Conservation (phyloP, 2,888 invertebrate species). For the Imbricaverruca yamaguchii region DNA sequence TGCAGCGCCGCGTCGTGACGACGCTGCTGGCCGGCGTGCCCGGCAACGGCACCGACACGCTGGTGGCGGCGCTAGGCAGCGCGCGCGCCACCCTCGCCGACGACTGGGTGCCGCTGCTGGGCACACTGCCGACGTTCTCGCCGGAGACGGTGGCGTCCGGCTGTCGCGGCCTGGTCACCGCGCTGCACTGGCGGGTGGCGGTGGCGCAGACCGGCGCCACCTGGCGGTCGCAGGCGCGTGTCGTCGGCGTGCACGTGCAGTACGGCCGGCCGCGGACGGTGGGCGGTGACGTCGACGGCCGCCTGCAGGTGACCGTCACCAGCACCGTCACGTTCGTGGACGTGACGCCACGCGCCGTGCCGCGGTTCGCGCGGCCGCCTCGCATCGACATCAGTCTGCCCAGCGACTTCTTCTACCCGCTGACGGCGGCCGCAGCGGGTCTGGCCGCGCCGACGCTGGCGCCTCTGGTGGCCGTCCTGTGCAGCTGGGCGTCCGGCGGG, state of each 20-base stretch:
- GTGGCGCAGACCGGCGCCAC: not conserved
- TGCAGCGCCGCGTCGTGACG: not conserved
- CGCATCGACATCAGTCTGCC: slow-evolving; percentile 59
- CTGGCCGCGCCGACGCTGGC: not conserved
- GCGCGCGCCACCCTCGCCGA: not conserved
- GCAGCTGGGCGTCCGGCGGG: too few species aligned
- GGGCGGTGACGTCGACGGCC: not conserved
- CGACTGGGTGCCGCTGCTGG: slow-evolving; percentile 14
- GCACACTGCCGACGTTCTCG: not conserved
- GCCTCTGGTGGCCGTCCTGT: not conserved
- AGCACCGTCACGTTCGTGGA: slow-evolving; percentile 47
- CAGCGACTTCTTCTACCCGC: slow-evolving; percentile 66
- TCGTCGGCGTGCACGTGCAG: not conserved
- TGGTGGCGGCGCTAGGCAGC: not conserved
- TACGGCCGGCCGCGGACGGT: not conserved
- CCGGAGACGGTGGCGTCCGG: not conserved
- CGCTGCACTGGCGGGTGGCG: not conserved
- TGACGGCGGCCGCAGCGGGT: slow-evolving; percentile 35
- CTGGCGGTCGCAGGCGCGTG: not conserved
- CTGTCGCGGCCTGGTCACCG: slow-evolving; percentile 4
- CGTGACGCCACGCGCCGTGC: slow-evolving; percentile 46
- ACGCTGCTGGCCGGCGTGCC: slow-evolving; percentile 20
- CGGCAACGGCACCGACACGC: not conserved
- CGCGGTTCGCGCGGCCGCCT: slow-evolving; percentile 53
- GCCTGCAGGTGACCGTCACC: slow-evolving; percentile 39